Percentiles rank a stretch among this genome's conserved stretches.
These are phyloP conservation scores for Irena cyanogastra DNA, from an alignment of 2,113 vertebrate genomes.

Conservation along the genomic window DNA sequence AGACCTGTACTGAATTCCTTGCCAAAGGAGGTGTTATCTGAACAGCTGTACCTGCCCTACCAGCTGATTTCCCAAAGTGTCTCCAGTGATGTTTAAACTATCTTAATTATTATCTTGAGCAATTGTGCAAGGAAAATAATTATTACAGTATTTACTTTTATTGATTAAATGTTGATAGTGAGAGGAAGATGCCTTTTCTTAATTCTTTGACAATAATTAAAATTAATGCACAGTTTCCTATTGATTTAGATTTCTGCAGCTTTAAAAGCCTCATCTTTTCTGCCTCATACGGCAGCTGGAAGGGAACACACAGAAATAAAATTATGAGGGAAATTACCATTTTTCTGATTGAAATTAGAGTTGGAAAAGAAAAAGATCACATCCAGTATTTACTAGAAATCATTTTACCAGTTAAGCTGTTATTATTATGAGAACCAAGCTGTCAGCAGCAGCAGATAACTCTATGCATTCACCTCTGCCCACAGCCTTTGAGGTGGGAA, in stretches of 20 bases:
- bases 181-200: not conserved
- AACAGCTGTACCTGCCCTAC: not conserved
- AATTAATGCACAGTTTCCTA: not conserved
- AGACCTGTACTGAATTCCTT: not conserved
- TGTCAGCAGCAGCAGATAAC: not conserved
- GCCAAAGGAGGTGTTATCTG: not conserved
- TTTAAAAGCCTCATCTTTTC: not conserved
- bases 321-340: not conserved
- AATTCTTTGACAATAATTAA: not conserved
- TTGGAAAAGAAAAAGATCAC: not conserved
- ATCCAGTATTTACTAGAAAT: not conserved
- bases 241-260: not conserved
- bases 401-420: not conserved
- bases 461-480: not conserved
- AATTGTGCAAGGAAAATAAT: constrained; percentile 17
- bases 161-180: not conserved
- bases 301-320: not conserved
- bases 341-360: not conserved
- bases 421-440: not conserved
- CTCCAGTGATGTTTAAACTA: not conserved
- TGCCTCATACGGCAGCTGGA: not conserved
- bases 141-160: not conserved
- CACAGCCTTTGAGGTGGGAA: not conserved
- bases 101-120: constrained; percentile 22
- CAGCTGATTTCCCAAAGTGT: not conserved